Evolutionary conservation across 2,797 vertebrate species (phyloP).

Genomic region (Pteronotus mesoamericanus): DNA sequence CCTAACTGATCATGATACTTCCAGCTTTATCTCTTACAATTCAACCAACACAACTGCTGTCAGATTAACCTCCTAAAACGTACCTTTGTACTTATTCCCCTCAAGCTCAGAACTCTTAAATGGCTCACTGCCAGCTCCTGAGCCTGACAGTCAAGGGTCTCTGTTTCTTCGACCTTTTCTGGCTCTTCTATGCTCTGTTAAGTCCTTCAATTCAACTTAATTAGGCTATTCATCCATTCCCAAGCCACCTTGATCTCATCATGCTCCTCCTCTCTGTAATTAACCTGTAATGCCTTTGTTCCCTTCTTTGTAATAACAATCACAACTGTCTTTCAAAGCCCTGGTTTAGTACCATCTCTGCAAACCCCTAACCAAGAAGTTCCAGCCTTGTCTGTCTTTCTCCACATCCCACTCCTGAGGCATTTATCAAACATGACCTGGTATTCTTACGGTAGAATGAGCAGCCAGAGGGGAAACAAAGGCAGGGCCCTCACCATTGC

Average conservation of each 20-base stretch:
- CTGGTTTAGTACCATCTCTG: neutral
- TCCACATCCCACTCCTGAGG: neutral
- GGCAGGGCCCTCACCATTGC: too few relatives aligned
- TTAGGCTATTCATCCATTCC: neutral
- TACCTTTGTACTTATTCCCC: neutral
- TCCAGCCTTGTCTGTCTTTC: neutral
- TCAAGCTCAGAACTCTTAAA: neutral
- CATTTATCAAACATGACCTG: neutral
- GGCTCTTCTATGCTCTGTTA: neutral
- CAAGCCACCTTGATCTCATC: neutral
- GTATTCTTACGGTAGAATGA: too few relatives aligned
- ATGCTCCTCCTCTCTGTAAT: too few relatives aligned
- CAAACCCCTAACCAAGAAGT: neutral
- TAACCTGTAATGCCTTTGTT: neutral
- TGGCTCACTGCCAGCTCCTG: neutral
- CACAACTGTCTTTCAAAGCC: neutral
- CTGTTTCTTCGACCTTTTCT: neutral
- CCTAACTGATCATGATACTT: neutral
- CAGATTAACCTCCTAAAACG: neutral
- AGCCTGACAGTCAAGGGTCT: neutral
- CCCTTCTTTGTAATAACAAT: neutral
- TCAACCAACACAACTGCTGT: neutral
- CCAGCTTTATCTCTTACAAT: neutral
- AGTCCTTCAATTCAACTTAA: neutral
- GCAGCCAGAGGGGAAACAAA: too few relatives aligned